Evolutionary conservation across 2,888 invertebrate genomes (phyloP).

Genomic region (Lacanobia wlatinum): DNA sequence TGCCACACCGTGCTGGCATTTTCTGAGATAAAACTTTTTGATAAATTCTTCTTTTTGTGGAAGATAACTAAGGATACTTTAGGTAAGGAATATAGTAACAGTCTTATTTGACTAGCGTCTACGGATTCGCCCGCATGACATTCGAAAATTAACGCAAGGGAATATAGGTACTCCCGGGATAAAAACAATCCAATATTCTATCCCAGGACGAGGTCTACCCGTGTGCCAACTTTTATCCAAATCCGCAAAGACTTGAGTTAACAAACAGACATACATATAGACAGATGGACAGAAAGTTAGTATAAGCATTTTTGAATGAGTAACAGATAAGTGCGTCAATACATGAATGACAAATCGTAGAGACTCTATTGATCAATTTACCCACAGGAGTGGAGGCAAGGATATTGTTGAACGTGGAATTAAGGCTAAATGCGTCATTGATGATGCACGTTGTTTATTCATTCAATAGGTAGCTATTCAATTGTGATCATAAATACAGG

Average conservation of each 20-base stretch:
- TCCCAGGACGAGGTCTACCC: not conserved
- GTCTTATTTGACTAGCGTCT: not conserved
- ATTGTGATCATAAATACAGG: conserved; percentile 17
- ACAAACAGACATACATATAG: not conserved
- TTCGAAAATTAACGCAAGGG: not conserved
- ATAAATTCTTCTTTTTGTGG: not conserved
- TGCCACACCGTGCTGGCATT: conserved; percentile 20
- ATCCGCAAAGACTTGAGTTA: not conserved
- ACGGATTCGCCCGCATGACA: not conserved
- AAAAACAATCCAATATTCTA: not conserved
- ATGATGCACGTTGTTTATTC: conserved; percentile 39
- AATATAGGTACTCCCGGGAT: too few relatives aligned
- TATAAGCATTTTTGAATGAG: not conserved
- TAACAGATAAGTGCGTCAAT: not conserved
- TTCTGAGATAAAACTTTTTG: conserved; percentile 3
- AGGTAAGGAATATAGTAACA: not conserved
- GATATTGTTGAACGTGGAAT: conserved; percentile 4
- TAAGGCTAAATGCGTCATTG: conserved; percentile 34
- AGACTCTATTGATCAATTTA: conserved; percentile 20
- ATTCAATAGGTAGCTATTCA: conserved; percentile 2
- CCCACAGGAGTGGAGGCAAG: conserved; percentile 14
- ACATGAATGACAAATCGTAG: conserved; percentile 19
- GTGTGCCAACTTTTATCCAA: not conserved
- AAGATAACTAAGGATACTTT: not conserved
- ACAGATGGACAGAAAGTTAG: too few relatives aligned